Percentiles rank a stretch among this genome's conserved stretches.
Conservation (phyloP, 2,797 vertebrate species). For the Antrozous pallidus region DNA sequence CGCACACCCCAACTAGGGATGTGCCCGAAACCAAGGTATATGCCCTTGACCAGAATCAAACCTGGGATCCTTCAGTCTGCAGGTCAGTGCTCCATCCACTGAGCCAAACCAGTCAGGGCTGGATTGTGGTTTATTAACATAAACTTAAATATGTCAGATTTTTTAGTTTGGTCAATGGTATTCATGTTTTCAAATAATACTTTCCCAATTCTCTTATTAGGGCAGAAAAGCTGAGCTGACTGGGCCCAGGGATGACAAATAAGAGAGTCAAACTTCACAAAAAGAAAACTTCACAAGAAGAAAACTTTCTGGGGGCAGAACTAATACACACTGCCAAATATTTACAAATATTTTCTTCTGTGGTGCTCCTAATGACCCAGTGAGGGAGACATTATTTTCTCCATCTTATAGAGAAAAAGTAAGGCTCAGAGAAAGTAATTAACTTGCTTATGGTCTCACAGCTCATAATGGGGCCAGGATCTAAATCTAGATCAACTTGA, state of each 20-base stretch:
- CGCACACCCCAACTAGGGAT: no score
- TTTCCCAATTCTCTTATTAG: not conserved
- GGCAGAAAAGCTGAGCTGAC: not conserved
- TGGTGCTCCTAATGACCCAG: not conserved
- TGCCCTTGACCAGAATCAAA: no score
- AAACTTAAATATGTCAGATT: not conserved
- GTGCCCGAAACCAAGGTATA: no score
- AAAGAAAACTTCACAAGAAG: not conserved
- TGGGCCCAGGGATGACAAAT: not conserved
- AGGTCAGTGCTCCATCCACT: no score
- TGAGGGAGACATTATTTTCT: not conserved
- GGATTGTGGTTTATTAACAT: not conserved
- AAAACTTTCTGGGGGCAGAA: not conserved
- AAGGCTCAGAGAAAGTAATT: not conserved
- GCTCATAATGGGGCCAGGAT: not conserved
- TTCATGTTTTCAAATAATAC: not conserved
- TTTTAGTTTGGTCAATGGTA: not conserved
- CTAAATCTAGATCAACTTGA: not conserved
- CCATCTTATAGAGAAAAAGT: not conserved
- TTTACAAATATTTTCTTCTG: not conserved
- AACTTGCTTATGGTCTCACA: not conserved
- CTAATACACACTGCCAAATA: not conserved
- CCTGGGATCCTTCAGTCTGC: no score
- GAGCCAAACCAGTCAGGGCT: not conserved
- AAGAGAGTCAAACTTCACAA: not conserved